Base-by-base conservation (phyloP, 2,888 invertebrate genomes). In the Leucophenga montana region DNA sequence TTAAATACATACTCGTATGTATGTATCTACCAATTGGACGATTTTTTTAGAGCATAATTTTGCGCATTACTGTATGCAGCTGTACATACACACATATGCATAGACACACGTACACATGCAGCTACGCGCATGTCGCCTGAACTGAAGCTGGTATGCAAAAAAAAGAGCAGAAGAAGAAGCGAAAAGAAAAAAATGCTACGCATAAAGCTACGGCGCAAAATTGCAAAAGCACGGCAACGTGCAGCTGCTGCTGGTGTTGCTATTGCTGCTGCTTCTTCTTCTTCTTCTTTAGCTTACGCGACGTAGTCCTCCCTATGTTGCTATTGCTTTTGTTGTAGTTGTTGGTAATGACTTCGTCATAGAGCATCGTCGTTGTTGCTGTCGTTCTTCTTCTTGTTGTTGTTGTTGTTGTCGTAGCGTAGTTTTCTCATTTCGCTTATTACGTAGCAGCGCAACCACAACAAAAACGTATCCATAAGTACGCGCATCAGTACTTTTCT, bases 181-280 rank as follows among this genome's bases (percentile, higher is more conserved):
- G 39, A 18, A 6, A 18, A 57, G 13, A 11, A 8, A 22, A 20
- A 2, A 11, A 54, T 18, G 13, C 18, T 54, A 18, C 54, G 39
- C 39, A 39, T 4, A 27, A 27, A 57, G 57, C 57, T 61, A 39
- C 33, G 27, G 61, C 61, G 61, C 61, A 61, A 61, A 61, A 61
- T 61, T 61, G 4, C 39, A 61, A 61, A 61, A 61, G 39, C 39
- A 61, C 39, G 6, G 54, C 54, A 20, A n/a, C 54, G 54, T 56
- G 20, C 27, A 18, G 56, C 27, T 56, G 56, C 56, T 9, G 14
- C 5, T 57, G 56, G 11, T 13, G 56, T 13, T 56, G 56, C 27
- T 27, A 1, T 18, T 54, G 54, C 11, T 56, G 20, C 56, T 56
- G 9, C 3, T 57, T 22, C 31, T 57, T 57, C n/a, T 57, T 57